Evolutionary conservation across 2,797 vertebrate genomes (phyloP), one percentile per base, ranked within the genome.

Genomic region (Craterocephalus amniculus): DNA sequence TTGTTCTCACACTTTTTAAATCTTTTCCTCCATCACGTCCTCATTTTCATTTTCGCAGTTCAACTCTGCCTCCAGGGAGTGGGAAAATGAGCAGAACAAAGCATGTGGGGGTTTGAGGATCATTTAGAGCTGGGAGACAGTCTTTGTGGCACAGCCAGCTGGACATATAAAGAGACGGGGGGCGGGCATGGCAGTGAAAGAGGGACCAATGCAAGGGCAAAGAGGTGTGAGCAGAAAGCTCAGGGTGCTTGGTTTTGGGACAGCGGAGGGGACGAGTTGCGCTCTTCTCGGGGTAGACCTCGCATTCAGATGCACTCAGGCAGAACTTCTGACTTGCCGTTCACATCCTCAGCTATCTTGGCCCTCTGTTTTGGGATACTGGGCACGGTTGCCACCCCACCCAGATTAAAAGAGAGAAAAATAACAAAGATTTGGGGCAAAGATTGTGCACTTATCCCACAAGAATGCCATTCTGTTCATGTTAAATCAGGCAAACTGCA

Each of bases 71-170:
- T 89, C 87, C 76, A 60, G 92, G 94, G 91, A 96, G 95, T 96
- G 95, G 95, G 95, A 96, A 96, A 96, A 95, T 94, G 84, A 88
- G 89, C 79, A 85, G 92, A 95, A 96, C 95, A 96, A 96, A 95
- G 94, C 91, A 26, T 81, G 81, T 82, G 91, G 91, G 93, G 92
- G 92, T 90, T 75, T 87, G 86, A 87, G 85, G 81, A 91, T 94
- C 94, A 91, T 90, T 92, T 87, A 88, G 87, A 92, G 85, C 92
- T 81, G 83, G 79, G 90, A 90, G 89, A 89, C 81, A 87, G 90
- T 89, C 92, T 93, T 95, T 95, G 95, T 95, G 92, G 87, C 64
- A 31, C 80, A 90, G 93, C 95, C 95, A 96, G 95, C 95, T 95
- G 95, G 95, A 93, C 89, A 89, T 91, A 95, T 95, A 95, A 95